These are phyloP conservation scores for Gallinago nigripennis DNA, from an alignment of 2,797 vertebrate species.

Conservation along the genomic window DNA sequence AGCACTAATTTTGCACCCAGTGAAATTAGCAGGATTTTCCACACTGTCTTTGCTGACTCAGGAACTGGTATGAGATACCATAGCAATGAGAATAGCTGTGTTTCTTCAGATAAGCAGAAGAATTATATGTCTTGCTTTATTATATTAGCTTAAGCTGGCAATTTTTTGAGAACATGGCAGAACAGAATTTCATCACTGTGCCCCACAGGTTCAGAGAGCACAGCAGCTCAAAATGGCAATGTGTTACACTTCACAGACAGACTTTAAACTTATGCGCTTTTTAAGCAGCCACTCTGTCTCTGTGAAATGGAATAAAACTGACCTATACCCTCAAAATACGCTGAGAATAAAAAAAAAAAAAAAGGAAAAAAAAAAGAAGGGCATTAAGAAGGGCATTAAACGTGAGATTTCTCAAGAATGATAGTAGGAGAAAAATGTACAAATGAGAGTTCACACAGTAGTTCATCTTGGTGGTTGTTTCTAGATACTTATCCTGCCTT, in stretches of 20 bases:
- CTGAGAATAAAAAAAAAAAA: neutral
- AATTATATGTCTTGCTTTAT: neutral
- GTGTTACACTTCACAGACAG: neutral
- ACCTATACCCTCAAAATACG: neutral
- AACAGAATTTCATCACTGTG: neutral
- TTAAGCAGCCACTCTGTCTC: neutral
- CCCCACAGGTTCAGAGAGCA: neutral
- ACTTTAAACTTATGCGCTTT: neutral
- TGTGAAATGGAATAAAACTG: neutral
- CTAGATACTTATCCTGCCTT: neutral
- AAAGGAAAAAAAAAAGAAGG: too few relatives aligned
- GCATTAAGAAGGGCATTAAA: accelerated
- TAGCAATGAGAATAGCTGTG: neutral
- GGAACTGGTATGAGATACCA: neutral
- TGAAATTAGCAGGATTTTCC: neutral
- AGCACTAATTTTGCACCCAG: neutral
- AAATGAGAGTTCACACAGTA: neutral
- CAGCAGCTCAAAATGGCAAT: neutral
- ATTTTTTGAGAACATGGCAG: neutral
- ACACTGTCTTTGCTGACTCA: neutral
- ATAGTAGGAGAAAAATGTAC: neutral
- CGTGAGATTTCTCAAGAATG: neutral
- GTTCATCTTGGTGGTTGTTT: neutral
- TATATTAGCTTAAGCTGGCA: neutral
- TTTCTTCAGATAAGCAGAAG: neutral